Base-by-base conservation (phyloP, 2,888 invertebrate genomes). In the Mythimna vitellina region DNA sequence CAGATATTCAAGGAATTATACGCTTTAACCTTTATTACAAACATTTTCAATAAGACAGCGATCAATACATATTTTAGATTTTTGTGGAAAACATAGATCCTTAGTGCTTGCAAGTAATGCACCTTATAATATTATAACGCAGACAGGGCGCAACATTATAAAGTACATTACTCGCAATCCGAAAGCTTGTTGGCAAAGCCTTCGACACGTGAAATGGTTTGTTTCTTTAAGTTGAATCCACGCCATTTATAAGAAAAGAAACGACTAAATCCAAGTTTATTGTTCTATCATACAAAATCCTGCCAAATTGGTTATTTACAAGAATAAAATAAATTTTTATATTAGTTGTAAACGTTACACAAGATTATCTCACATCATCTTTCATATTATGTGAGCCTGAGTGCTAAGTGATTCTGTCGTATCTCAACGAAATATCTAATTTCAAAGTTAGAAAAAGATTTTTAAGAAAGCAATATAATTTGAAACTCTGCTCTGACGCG, bases 381-480 rank as follows among this genome's bases (percentile, higher is more conserved):
- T 54, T 56, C 35, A 51, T 42, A 58, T 54, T 17, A 35, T n/a
- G 29, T 51, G n/a, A 68, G 38, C 6, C 20, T 25, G 22, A 58
- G 22, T 32, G 42, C 69, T 68, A 42, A 73, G 69, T 69, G 70
- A 77, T 77, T 58, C 51, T 73, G 57, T 58, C 32, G 35, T 42
- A 78, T 71, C 25, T 56, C 22, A 38, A 61, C 49, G n/a, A 61
- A 61, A 56, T 58, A 70, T 25, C n/a, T 78, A 25, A 61, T 56
- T 56, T 61, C 10, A 70, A 70, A 56, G 70, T 61, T 42, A 17
- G 0, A 61, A n/a, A 49, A 74, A 46, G 25, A 78, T 51, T 70
- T 70, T 25, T 20, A 22, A 49, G 20, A 57, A 38, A 60, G 25
- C 25, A 70, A 78, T 46, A 60, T 51, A 42, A 51, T 65, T 57